Base-by-base conservation (phyloP, 2,888 invertebrate species). In the Dicyrtoma fusca region DNA sequence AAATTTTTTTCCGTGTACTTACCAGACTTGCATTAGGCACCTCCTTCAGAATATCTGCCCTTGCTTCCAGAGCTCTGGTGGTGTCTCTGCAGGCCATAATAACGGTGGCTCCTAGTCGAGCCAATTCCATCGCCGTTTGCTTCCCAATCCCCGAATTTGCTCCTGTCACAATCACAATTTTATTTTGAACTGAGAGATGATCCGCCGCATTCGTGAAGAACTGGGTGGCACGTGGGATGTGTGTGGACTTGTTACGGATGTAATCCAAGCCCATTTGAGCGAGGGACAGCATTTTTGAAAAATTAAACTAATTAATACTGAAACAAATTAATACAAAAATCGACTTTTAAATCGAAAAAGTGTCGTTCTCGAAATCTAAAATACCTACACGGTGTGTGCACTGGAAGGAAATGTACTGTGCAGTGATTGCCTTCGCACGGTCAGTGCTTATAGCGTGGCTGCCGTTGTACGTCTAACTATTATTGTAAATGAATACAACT, bases 81-180 rank as follows among this genome's bases (percentile, higher is more conserved):
- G 62, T 11, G 49, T 70, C 62, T n/a, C 70, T n/a, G 25, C 70
- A 70, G 1, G 70, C 70, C 62, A 70, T 34, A 6, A 70, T 25
- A 11, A 70, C 26, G 0, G 13, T 19, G 2, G 62, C 51, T 6
- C 51, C 62, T 14, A 62, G 14, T 34, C 17, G 21, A 5, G 70
- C 62, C 17, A 70, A 23, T 26, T 70, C 62, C 51, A 70, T 42
- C 1, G 70, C 70, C 14, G 62, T 51, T 19, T 70, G 51, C 26
- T 70, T 70, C 11, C 69, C 70, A 34, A 34, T 49, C 61, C 70
- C 70, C 10, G 53, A 49, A 70, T 70, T 70, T 19, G 51, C 42
- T n/a, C 70, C 70, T 13, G 70, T 62, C 1, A 70, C 51, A 26
- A 70, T 62, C 5, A 51, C 62, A 45, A 70, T 53, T 25, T 59